Evolutionary conservation across 1,140 invertebrate species (phyloP), one percentile per base, ranked within the genome.

Genomic region (Pygmarrhopalites habei): DNA sequence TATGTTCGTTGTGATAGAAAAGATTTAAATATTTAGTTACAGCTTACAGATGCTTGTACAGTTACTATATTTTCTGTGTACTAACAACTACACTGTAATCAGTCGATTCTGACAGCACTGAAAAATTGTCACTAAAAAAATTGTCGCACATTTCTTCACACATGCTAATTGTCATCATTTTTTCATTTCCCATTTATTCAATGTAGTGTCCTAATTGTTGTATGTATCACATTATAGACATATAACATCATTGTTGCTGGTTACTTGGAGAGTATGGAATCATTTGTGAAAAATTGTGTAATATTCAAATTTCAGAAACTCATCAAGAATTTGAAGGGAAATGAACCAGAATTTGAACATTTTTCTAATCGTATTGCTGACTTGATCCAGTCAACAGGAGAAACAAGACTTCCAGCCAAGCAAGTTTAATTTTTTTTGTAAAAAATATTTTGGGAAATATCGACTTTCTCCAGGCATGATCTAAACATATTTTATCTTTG

Each of bases 391-490:
- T 49, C 46, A 7, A 17, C 4, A 28, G 89, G 90, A 29, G 92
- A 96, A 75, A 86, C 86, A 3, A 83, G 90, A 72, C 88, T 95
- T 46, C 89, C 90, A n/a, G 88, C 90, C 26, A 92, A 87, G n/a
- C n/a, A n/a, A n/a, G n/a, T n/a, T n/a, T n/a, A n/a, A n/a, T n/a
- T n/a, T n/a, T n/a, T n/a, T n/a, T n/a, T n/a, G n/a, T n/a, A n/a
- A n/a, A n/a, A n/a, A n/a, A n/a, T n/a, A n/a, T n/a, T n/a, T n/a
- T n/a, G n/a, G n/a, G n/a, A n/a, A n/a, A n/a, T n/a, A n/a, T n/a
- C n/a, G n/a, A n/a, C n/a, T n/a, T n/a, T n/a, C n/a, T n/a, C n/a
- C n/a, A n/a, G n/a, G n/a, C n/a, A n/a, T n/a, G n/a, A n/a, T n/a
- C n/a, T n/a, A n/a, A n/a, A n/a, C n/a, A n/a, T n/a, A n/a, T n/a